Base-by-base conservation (phyloP, 2,113 vertebrate genomes). In the Vidua chalybeata region DNA sequence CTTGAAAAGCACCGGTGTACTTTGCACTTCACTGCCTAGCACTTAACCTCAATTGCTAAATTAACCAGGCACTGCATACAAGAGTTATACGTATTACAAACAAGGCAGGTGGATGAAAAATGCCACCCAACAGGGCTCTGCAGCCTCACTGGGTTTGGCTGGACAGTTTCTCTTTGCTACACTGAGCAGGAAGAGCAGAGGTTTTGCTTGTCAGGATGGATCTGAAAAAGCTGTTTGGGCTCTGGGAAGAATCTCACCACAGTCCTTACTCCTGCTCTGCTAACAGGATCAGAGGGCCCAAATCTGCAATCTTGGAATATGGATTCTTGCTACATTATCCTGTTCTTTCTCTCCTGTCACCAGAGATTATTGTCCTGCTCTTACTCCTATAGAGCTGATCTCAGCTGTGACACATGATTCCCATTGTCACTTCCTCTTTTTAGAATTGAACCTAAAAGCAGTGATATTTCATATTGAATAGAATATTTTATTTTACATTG, bases 61-160 rank as follows among this genome's bases (percentile, higher is more conserved):
- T 63, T 43, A 48, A 63, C 45, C 33, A 59, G 37, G 16, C 1
- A 0, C 46, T 64, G 30, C 33, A 4, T 17, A 14, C 28, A 30
- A 12, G 71, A 69, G 15, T 56, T 45, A 33, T 18, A 12, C 0
- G 0, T 0, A 0, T 51, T 49, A n/a, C 58, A 51, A 52, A 48
- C 22, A 59, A 45, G 51, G 15, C 51, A 74, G 46, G 37, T 58
- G 66, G 51, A 26, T 20, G 51, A 46, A 67, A 87, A 52, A 56
- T 19, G 19, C 27, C 49, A 37, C 45, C 39, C 45, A 77, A 19
- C 13, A n/a, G 43, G 30, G 48, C 45, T 64, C 64, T 49, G 43
- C 27, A 48, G 31, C 45, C 75, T 82, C 10, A 0, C 22, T 45
- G 43, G 4, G 0, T 78, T 75, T 89, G 56, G 18, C 56, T 86